Evolutionary conservation across 2,113 vertebrate genomes (phyloP), one percentile per base, ranked within the genome.

Genomic region (Tenrec ecaudatus): DNA sequence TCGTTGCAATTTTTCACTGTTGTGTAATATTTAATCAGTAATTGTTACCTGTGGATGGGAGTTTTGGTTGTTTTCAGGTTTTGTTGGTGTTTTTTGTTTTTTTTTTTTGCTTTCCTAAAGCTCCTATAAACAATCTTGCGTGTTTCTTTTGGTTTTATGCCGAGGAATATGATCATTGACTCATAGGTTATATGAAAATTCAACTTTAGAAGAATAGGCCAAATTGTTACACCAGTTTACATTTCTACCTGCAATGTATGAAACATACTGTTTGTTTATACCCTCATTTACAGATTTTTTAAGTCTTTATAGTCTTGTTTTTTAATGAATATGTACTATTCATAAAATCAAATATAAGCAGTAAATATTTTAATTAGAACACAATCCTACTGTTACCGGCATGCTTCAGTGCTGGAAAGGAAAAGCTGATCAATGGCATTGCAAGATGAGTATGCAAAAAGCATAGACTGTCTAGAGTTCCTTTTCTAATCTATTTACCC

Each of bases 401-500:
- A 33, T 68, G 27, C 10, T 71, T 86, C 10, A 53, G 1, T 79
- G 14, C n/a, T 75, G 57, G 15, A 78, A 36, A 60, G 38, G 84
- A 43, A 64, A 36, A 90, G 43, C 33, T 91, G 17, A 23, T 8
- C 43, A 29, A 3, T 66, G 14, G 20, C 57, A 20, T 80, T 82
- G 17, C 69, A 15, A 76, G 19, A 27, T 57, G 43, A 89, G 87
- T 68, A 25, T 57, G 33, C 23, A n/a, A 47, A 88, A 86, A 43
- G 31, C 76, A 77, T 6, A 83, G 11, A 40, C 22, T n/a, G 11
- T 17, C 31, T 73, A 82, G 80, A 88, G 43, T 23, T 89, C 53
- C 62, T 87, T 95, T 93, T 53, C 40, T 86, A 90, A 89, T 64
- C n/a, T 92, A 36, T 68, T 90, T 78, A 62, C n/a, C 25, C 38